Base-by-base conservation (phyloP, 2,888 invertebrate species). In the Aleiodes leptofemur region DNA sequence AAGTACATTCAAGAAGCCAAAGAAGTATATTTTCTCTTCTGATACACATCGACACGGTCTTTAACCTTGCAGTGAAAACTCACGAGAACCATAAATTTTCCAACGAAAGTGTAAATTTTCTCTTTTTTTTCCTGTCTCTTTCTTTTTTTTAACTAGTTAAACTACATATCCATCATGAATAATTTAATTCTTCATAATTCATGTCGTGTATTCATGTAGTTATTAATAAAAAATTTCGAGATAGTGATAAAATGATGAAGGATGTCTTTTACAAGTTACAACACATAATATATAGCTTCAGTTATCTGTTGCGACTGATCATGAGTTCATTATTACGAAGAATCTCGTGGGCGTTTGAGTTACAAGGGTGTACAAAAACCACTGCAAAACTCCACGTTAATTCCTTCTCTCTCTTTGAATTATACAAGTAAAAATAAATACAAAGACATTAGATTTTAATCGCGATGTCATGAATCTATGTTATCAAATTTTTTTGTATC, bases 401-500 rank as follows among this genome's bases (percentile, higher is more conserved):
- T 68, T 68, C 51, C 8, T 29, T 23, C 29, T 23, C 23, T 23
- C 23, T 23, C 38, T 59, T 59, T 56, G 29, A 56, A 56, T 56
- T n/a, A 64, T 48, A 64, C n/a, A 9, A 48, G 16, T 43, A 23
- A 16, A 43, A 48, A 64, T 48, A 23, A 43, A 13, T 9, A 61
- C 61, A 43, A 23, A 23, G 31, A 34, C 3, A 48, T 43, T 8
- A 7, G 11, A 11, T 50, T 13, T 3, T 14, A 5, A 23, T 7
- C n/a, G 53, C 1, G 5, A 9, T 61, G 31, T 53, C 51, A 68
- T 50, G 56, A 55, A 55, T 73, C 51, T 9, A 16, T 13, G n/a
- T 53, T 61, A 75, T 70, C 56, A 38, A 68, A 66, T 59, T 74
- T 78, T 69, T 76, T 76, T 0, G 79, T 73, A 29, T 85, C 85